A percentile compares a stretch with the other conserved stretches of the same genome.
These are phyloP conservation scores for Nymphalis polychloros DNA, from an alignment of 2,888 invertebrate genomes.

Conservation along the genomic window DNA sequence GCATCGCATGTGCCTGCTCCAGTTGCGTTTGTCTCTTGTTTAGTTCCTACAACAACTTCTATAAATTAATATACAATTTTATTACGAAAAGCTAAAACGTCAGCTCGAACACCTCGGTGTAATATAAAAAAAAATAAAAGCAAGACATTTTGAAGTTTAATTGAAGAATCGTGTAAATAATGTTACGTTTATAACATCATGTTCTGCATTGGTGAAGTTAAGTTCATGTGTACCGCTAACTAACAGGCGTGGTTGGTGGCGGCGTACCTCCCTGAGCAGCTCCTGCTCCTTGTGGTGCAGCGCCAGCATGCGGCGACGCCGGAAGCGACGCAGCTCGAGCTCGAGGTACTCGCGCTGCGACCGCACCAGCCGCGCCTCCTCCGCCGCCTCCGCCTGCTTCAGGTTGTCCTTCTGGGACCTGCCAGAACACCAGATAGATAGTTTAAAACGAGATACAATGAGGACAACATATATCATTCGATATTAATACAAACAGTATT, in stretches of 20 bases:
- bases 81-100: no score
- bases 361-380: constrained; percentile 92
- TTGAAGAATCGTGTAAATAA: no score
- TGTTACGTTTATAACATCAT: no score
- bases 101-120: no score
- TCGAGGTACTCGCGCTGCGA: constrained; percentile 96
- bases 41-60: constrained; percentile 85
- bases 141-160: no score
- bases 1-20: constrained; percentile 96
- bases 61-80: constrained; percentile 4
- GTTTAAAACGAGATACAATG: no score
- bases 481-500: no score
- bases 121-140: no score
- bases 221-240: no score
- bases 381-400: constrained; percentile 94
- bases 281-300: constrained; percentile 95
- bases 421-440: constrained; percentile 6
- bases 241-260: no score
- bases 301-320: constrained; percentile 92
- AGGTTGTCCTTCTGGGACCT: constrained; percentile 95
- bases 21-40: constrained; percentile 97
- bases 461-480: no score
- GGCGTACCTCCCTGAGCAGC: constrained; percentile 89
- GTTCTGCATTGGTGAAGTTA: no score
- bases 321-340: constrained; percentile 94